Evolutionary conservation across 2,888 invertebrate species (phyloP), one percentile per base, ranked within the genome.

Genomic region (Agriopis leucophaearia): DNA sequence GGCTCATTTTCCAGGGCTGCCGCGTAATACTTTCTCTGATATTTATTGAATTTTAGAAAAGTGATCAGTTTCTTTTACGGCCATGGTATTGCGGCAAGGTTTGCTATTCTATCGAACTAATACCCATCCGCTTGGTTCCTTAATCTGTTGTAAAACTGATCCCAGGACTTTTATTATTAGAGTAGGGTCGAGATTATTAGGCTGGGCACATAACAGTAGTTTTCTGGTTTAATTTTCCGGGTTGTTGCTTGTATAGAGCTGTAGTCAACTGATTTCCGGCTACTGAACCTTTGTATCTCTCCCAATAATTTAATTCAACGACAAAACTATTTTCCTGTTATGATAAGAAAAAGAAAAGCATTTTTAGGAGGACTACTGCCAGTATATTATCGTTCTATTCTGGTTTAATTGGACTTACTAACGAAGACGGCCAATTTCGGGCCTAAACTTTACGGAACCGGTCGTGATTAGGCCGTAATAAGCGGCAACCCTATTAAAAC

Each of bases 1-100:
- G 70, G 69, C 74, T 78, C 73, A 73, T 69, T 76, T 78, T 72
- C 64, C 72, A 75, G 71, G 75, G 74, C 72, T 79, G 77, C 50
- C 66, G 27, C 66, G 8, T 50, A 75, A 74, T 74, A 72, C 71
- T 69, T 69, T 70, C 67, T 72, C 64, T 64, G 66, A 73, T 73
- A 74, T 79, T 77, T 74, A 74, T 77, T 74, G 73, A 74, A 74
- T 76, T 77, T 69, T 47, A 59, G 68, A 74, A 76, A 44, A 69
- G 57, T 54, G 42, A 50, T 64, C 62, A 44, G 40, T 58, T 50
- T 57, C 42, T 57, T 66, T 61, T 56, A 57, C 57, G 40, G 57
- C 27, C 52, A 42, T 40, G 35, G 47, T 56, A 62, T 66, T 57
- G 57, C 62, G 62, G 57, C 52, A 52, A 45, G 27, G 55, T 61